Base-by-base conservation (phyloP, 2,888 invertebrate species). In the Mayetiola destructor region DNA sequence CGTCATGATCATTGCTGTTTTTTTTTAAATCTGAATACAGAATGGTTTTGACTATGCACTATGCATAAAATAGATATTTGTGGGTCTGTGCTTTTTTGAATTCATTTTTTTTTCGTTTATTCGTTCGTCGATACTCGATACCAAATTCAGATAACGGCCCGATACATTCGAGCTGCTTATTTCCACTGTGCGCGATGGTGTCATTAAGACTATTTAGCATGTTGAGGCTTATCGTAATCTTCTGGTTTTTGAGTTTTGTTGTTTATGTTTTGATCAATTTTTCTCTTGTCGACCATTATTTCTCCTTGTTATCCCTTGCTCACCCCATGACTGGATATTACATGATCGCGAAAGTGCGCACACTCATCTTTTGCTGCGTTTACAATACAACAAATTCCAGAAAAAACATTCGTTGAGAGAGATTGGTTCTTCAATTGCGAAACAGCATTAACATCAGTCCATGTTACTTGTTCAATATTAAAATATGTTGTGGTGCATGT, bases 191-290 rank as follows among this genome's bases (percentile, higher is more conserved):
- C 40, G 40, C 40, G 40, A 40, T 21, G 40, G 40, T 40, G 40
- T 40, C 40, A 40, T 40, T 40, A 40, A 40, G 40, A 40, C 40
- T 40, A 40, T 40, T 40, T 40, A 40, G 40, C 40, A 40, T 40
- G 40, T 40, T 40, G 40, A 21, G 40, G 40, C 40, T 40, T 40
- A 40, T 40, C 40, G 40, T 40, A 40, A 40, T 40, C 40, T 40
- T 23, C 40, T 40, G 40, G 20, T 40, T 40, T 40, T 40, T n/a
- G n/a, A n/a, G n/a, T n/a, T 23, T 4, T 40, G 12, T 40, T 40
- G 40, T 40, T 21, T 40, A 14, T 40, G 23, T 40, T n/a, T n/a
- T n/a, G n/a, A n/a, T n/a, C 40, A 21, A 40, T 10, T 40, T 20
- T 21, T 40, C 23, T n/a, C n/a, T 12, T 12, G n/a, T 40, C 3